phyloP scores from a whole-genome alignment of 2,888 invertebrate genomes.

The Ormyrus labotus region DNA sequence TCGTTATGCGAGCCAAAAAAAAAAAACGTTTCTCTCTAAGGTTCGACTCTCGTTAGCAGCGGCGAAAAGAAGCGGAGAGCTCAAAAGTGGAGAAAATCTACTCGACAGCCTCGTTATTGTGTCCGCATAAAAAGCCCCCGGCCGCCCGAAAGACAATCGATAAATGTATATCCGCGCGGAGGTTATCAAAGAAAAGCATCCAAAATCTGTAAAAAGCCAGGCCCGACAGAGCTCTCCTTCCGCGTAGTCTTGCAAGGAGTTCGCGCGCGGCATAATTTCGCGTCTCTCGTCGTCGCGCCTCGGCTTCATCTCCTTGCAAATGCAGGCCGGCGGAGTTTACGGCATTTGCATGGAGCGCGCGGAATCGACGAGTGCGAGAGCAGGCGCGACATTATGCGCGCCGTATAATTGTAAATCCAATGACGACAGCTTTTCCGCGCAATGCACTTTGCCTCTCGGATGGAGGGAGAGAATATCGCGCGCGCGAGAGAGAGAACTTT shows the following conservation, averaged over 20 bases:
- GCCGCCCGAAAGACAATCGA: no score
- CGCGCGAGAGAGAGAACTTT: background rate
- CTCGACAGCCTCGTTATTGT: no score
- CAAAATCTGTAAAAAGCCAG: background rate
- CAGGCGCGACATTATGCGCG: slow-evolving; percentile 23
- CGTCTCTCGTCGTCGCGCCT: background rate
- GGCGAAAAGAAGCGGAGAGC: no score
- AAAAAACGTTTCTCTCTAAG: no score
- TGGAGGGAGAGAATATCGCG: no score
- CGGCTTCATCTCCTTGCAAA: slow-evolving; percentile 39
- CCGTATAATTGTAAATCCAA: slow-evolving; percentile 37
- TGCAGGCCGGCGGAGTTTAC: background rate
- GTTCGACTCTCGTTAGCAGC: no score
- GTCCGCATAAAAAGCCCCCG: no score
- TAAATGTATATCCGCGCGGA: no score
- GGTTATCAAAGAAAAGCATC: background rate
- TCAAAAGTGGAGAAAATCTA: no score
- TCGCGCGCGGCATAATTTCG: slow-evolving; percentile 23
- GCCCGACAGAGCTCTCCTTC: background rate
- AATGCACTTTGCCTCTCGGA: background rate
- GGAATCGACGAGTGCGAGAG: no score
- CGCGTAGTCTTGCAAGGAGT: background rate
- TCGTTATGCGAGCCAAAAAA: no score
- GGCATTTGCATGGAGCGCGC: slow-evolving; percentile 37
- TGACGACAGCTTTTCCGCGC: slow-evolving; percentile 29